Evolutionary conservation across 2,888 invertebrate species (phyloP), one percentile per base, ranked within the genome.

Genomic region (Zonitis immaculata): DNA sequence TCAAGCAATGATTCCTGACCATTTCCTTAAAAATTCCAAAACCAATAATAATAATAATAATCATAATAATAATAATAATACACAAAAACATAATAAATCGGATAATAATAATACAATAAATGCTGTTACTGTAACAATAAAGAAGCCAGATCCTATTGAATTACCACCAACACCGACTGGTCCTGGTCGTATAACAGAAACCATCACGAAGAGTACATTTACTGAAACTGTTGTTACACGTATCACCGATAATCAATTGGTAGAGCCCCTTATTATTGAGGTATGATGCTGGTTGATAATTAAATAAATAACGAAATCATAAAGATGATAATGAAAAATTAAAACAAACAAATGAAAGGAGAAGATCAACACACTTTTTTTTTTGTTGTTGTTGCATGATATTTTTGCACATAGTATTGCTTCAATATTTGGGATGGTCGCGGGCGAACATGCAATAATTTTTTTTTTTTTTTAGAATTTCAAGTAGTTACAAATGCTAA

Each of bases 201-300:
- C 90, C 77, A 91, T 95, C 82, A 95, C 94, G 77, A 94, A 93
- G 85, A 91, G 93, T 74, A 94, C 94, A 66, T 89, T 93, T 82
- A 94, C 94, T 73, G 94, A 95, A 82, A 94, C 93, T 63, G 91
- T 92, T 66, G 93, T 94, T 79, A 95, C 94, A 67, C 83, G 95
- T 74, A 86, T 94, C 79, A 95, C 95, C 70, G 92, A 94, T 80
- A 95, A 95, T 82, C 85, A 88, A 76, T 85, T 91, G 80, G 83
- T 87, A 77, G 86, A 83, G 77, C 90, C 91, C 72, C 82, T 92
- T 77, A 88, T 91, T 78, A 86, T 88, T 75, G 93, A 94, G 92
- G 94, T 93, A 86, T n/a, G n/a, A n/a, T 78, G 81, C 78, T 73
- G 67, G 32, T 32, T 32, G 12, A 32, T 32, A n/a, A n/a, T n/a